phyloP scores from a whole-genome alignment of 2,797 vertebrate species.

The Parambassis ranga region DNA sequence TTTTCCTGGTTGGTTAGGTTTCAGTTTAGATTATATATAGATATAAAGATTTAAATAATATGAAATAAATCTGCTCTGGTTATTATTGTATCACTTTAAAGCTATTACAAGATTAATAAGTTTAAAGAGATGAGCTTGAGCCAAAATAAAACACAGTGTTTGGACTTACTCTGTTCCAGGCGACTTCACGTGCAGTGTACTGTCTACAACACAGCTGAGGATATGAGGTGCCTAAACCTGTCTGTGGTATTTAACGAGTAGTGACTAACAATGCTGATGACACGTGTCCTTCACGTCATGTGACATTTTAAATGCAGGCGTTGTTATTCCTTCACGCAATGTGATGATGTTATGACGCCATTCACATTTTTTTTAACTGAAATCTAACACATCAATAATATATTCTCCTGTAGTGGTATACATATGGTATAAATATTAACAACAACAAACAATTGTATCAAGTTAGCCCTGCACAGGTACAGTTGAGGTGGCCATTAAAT shows the following conservation, averaged over 20 bases:
- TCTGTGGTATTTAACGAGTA: conserved; percentile 29
- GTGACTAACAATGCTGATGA: neutral
- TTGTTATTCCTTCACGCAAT: neutral
- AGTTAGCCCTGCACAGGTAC: neutral
- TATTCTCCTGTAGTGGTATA: no score
- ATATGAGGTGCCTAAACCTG: conserved; percentile 22
- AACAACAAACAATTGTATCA: neutral
- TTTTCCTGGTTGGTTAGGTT: no score
- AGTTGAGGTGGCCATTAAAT: conserved; percentile 4
- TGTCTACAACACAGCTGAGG: fast-evolving
- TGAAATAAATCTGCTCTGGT: no score
- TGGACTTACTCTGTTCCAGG: conserved; percentile 29
- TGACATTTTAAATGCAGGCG: neutral
- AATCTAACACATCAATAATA: no score
- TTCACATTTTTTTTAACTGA: no score
- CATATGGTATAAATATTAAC: no score
- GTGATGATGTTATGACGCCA: neutral
- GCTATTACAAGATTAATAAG: no score
- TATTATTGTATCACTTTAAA: no score
- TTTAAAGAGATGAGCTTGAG: no score
- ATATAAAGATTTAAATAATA: no score
- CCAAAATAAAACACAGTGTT: neutral
- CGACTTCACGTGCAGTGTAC: neutral
- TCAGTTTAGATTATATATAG: no score
- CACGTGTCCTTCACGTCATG: neutral